Evolutionary conservation across 2,113 vertebrate genomes (phyloP).

Genomic region (Grus americana): DNA sequence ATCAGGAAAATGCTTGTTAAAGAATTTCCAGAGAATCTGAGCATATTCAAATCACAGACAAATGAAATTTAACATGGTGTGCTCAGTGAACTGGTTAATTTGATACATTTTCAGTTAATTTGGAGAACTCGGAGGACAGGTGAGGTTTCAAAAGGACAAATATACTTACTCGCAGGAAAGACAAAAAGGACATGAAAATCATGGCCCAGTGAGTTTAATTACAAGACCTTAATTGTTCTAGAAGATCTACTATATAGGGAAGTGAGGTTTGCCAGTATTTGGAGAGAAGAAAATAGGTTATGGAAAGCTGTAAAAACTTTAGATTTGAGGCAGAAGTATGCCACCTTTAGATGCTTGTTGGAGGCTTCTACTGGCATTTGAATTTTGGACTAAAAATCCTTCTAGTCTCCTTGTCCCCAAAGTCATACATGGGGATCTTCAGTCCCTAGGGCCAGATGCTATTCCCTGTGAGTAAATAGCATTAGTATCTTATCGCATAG

Average conservation of each 20-base stretch:
- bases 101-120: slow-evolving; percentile 39
- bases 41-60: slow-evolving; percentile 37
- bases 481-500: background rate
- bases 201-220: slow-evolving; percentile 35
- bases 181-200: background rate
- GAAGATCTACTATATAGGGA: background rate
- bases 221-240: background rate
- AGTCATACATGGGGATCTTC: background rate
- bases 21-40: slow-evolving; percentile 21
- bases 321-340: background rate
- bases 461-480: background rate
- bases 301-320: background rate
- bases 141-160: slow-evolving; percentile 38
- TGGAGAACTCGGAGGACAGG: slow-evolving; percentile 26
- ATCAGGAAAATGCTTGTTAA: slow-evolving; percentile 17
- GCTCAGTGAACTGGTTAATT: slow-evolving; percentile 51
- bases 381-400: background rate
- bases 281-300: background rate
- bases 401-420: background rate
- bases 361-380: background rate
- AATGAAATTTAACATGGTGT: slow-evolving; percentile 4
- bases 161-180: background rate
- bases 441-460: background rate
- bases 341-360: background rate
- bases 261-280: background rate